Base-by-base conservation (phyloP, 2,888 invertebrate genomes). In the Poecilus cupreus region DNA sequence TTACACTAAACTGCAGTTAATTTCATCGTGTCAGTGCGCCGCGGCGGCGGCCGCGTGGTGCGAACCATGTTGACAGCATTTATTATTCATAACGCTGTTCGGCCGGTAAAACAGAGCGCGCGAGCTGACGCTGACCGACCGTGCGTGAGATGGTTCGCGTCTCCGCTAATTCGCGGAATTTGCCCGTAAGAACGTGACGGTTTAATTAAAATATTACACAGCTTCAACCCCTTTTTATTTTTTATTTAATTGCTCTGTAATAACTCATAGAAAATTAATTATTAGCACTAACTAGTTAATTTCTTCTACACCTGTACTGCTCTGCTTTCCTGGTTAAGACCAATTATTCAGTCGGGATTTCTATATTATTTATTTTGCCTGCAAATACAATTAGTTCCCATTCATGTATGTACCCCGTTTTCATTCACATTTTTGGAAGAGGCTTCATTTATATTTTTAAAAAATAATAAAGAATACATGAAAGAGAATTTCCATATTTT, bases 1-100 rank as follows among this genome's bases (percentile, higher is more conserved):
- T 80, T 80, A 80, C 80, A 74, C 80, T 80, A 80, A 80, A 80
- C 80, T 80, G 80, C 80, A 80, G 80, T 80, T 80, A 80, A 80
- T 80, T 80, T 80, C 54, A 43, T 54, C 57, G 72, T 80, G 80
- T 80, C 80, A 80, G 72, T 72, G 72, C 22, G 39, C 20, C n/a
- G 64, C 51, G 22, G 39, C 39, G 43, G 70, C 49, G 18, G 76
- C 54, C 26, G 68, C 16, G 49, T 60, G 60, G 72, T 51, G 70
- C 24, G 72, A 46, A 39, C 54, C 24, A 74, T 80, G 80, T 80
- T 80, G 80, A 80, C 80, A 80, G 54, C 80, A 72, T 80, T 80
- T 80, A 80, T 80, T 72, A 80, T 80, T 80, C 80, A 80, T 80
- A 80, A 70, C 80, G 46, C 79, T 13, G 46, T 46, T 60, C 68